Percentiles rank a stretch among this genome's conserved stretches.
Evolutionary conservation across 2,888 invertebrate genomes (phyloP).

Genomic region (Athrips mouffetella): DNA sequence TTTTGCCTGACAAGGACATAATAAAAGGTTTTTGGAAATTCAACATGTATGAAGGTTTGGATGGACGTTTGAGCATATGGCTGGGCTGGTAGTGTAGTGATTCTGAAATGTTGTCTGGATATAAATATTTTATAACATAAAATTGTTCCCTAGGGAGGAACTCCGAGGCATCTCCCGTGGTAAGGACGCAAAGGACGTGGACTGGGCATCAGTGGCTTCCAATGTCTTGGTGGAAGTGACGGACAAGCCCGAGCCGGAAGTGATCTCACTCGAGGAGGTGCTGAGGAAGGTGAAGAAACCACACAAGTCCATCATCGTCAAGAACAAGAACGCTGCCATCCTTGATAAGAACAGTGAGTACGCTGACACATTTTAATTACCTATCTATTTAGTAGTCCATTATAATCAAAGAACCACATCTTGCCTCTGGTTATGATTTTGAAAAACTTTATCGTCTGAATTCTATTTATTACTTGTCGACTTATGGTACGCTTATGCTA

Average conservation of each 20-base stretch:
- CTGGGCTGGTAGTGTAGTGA: neutral
- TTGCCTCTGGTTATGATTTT: too few species aligned
- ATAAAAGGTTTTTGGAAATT: too few species aligned
- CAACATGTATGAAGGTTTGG: neutral
- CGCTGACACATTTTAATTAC: neutral
- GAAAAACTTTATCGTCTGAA: too few species aligned
- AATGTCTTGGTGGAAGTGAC: constrained; percentile 76
- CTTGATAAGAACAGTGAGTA: constrained; percentile 82
- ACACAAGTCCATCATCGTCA: constrained; percentile 75
- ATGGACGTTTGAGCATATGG: neutral
- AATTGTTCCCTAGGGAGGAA: constrained; percentile 83
- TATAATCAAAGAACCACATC: too few species aligned
- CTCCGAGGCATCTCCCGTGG: constrained; percentile 90
- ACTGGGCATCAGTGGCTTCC: constrained; percentile 89
- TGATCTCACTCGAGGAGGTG: constrained; percentile 86
- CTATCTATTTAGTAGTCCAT: too few species aligned
- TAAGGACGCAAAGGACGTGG: constrained; percentile 89
- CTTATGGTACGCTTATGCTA: too few species aligned
- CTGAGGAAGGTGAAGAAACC: constrained; percentile 84
- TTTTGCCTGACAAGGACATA: too few species aligned
- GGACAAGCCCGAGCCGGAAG: constrained; percentile 86
- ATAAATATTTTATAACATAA: neutral
- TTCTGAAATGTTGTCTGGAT: neutral
- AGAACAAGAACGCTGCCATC: constrained; percentile 66
- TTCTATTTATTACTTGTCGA: too few species aligned